Evolutionary conservation across 2,113 vertebrate genomes (phyloP), one percentile per base, ranked within the genome.

Genomic region (Steatornis caripensis): DNA sequence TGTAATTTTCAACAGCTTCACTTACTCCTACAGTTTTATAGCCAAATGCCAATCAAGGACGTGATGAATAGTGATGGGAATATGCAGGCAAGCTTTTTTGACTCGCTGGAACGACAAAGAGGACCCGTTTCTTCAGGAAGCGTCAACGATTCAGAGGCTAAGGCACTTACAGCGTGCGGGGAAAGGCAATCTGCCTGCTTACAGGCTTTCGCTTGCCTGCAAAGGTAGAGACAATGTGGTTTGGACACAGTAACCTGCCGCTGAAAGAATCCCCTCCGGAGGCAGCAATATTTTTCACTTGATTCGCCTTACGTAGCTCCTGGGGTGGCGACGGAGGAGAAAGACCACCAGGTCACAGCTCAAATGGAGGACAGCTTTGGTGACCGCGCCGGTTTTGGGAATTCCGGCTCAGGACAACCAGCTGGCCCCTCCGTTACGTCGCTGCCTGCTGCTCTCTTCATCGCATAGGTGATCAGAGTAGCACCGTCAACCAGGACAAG

Each of bases 1-100:
- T 92, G 93, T 58, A 85, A 91, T 93, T 92, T 91, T 46, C 87
- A 79, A 86, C 89, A 93, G 87, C 75, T 93, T 93, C 84, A 76
- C 84, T 93, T 70, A 55, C 93, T 95, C 80, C 91, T 85, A 69
- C 62, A 43, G 37, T 77, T 71, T 72, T 61, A 51, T 39, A 94
- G 74, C 75, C 95, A 87, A 96, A 89, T 57, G 91, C 84, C 96
- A 96, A 72, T 95, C 96, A 94, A 53, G 84, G 87, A 43, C 76
- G 90, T 46, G 79, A 93, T 60, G 87, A 93, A 90, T 37, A 85
- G 66, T 64, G 77, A 96, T 71, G 55, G 88, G 79, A 81, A 89
- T 10, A 49, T 39, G 81, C 64, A 89, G 81, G 41, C 64, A 77
- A 84, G 77, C 48, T 83, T 64, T 64, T 65, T 29, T 81, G 80